phyloP scores from a whole-genome alignment of 2,888 invertebrate species.

The Liodrosophila aerea region DNA sequence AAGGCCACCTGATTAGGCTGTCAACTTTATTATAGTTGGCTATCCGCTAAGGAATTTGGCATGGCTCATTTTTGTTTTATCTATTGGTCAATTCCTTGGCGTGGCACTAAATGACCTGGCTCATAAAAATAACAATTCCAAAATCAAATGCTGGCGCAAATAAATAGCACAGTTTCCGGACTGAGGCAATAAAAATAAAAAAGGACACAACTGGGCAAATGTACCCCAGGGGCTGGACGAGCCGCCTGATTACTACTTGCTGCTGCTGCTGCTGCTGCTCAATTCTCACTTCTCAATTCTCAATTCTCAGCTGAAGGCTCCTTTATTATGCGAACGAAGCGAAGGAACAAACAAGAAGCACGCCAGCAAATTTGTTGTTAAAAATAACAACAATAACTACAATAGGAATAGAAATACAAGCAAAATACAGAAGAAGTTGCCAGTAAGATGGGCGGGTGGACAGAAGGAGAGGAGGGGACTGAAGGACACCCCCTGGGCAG shows the following conservation, averaged over 20 bases:
- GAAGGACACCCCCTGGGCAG: constrained; percentile 7
- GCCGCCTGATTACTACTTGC: not conserved
- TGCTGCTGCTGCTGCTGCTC: constrained; percentile 7
- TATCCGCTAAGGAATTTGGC: constrained; percentile 14
- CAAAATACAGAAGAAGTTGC: not conserved
- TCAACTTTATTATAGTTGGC: constrained; percentile 12
- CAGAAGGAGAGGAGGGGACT: constrained; percentile 1
- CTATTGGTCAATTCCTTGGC: constrained; percentile 33
- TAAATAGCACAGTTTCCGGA: constrained; percentile 70
- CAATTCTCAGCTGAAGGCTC: constrained; percentile 41
- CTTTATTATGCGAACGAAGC: constrained; percentile 77
- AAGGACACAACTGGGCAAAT: constrained; percentile 73
- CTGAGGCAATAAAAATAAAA: constrained; percentile 66
- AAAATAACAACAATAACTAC: constrained; percentile 57
- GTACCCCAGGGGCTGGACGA: constrained; percentile 59
- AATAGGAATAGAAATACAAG: constrained; percentile 13
- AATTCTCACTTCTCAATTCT: constrained; percentile 23
- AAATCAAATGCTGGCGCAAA: constrained; percentile 72
- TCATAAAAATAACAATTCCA: constrained; percentile 64
- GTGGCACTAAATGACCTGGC: constrained; percentile 3
- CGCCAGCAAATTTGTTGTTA: constrained; percentile 70
- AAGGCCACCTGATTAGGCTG: constrained; percentile 1
- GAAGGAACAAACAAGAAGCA: constrained; percentile 66
- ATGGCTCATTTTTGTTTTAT: constrained; percentile 54
- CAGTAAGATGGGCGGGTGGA: not conserved